phyloP scores from a whole-genome alignment of 1,140 invertebrate genomes.

The Drosophila mayri region DNA sequence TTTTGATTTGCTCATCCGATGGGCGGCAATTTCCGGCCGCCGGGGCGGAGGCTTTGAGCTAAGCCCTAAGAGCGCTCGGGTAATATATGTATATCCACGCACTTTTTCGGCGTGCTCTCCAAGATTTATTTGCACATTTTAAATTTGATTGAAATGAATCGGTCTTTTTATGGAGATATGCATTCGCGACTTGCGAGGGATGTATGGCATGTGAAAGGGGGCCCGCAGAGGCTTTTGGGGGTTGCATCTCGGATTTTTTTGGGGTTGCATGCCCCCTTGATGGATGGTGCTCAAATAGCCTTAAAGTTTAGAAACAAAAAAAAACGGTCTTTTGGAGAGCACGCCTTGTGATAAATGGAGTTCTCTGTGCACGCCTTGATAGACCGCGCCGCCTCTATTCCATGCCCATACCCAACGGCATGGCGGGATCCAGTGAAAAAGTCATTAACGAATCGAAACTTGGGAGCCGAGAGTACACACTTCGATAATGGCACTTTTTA shows the following conservation, averaged over 20 bases:
- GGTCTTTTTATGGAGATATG: constrained; percentile 59
- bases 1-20: constrained; percentile 68
- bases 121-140: constrained; percentile 72
- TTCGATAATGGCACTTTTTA: constrained; percentile 61
- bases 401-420: neutral
- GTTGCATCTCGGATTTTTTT: constrained; percentile 32
- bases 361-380: neutral
- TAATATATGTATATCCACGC: constrained; percentile 21
- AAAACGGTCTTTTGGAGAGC: constrained; percentile 9
- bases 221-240: constrained; percentile 1
- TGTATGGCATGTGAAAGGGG: neutral
- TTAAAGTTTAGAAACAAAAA: constrained; percentile 43
- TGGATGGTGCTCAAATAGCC: constrained; percentile 44
- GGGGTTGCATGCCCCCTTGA: constrained; percentile 43
- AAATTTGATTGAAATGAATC: constrained; percentile 80
- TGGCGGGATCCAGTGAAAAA: constrained; percentile 13
- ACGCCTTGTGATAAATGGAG: constrained; percentile 41
- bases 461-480: constrained; percentile 24
- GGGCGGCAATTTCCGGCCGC: constrained; percentile 64
- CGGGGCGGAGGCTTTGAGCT: constrained; percentile 11
- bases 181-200: constrained; percentile 21
- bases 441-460: constrained; percentile 55
- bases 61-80: constrained; percentile 34
- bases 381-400: neutral
- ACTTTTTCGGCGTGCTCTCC: constrained; percentile 11